Base-by-base conservation (phyloP, 1,140 invertebrate genomes). In the Brachionus rotundiformis region DNA sequence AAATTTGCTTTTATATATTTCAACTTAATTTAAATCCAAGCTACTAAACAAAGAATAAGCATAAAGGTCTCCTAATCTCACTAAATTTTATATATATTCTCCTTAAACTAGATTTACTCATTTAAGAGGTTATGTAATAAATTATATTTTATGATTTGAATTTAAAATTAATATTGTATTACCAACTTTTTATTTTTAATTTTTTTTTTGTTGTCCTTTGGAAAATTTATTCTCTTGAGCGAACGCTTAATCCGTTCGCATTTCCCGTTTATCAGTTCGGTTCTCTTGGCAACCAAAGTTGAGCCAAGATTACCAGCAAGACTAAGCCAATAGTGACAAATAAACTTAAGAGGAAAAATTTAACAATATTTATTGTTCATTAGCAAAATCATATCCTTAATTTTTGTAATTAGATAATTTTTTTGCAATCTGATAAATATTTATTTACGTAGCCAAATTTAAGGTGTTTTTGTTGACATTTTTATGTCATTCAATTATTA, bases 21-120 rank as follows among this genome's bases (percentile, higher is more conserved):
- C 47, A 54, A 19, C 47, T 54, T 54, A 54, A 54, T 54, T 54
- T 54, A 54, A 54, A 54, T 54, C 47, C 47, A 54, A 54, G 23
- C 47, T 54, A 54, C 47, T 54, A 54, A 63, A 63, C 61, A 63
- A 63, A 27, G 23, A 63, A 27, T n/a, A 33, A 31, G 6, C 27
- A 41, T 36, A 68, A 68, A 68, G 63, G 63, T 68, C 63, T 68
- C 63, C 36, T 68, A 68, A 68, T 68, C 63, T 68, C 33, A 68
- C 31, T 36, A 36, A 68, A 68, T 16, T 33, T 33, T 36, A n/a
- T n/a, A n/a, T 33, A 33, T 68, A 36, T 68, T 68, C 33, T 68
- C 16, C 33, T 68, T 36, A 36, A 36, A 68, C 63, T 36, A 68
- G 31, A 68, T 68, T 68, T 36, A 39, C 31, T 68, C 63, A 68